Percentiles rank a stretch among this genome's conserved stretches.
These are phyloP conservation scores for Andrena haemorrhoa DNA, from an alignment of 2,888 invertebrate genomes.

Conservation along the genomic window DNA sequence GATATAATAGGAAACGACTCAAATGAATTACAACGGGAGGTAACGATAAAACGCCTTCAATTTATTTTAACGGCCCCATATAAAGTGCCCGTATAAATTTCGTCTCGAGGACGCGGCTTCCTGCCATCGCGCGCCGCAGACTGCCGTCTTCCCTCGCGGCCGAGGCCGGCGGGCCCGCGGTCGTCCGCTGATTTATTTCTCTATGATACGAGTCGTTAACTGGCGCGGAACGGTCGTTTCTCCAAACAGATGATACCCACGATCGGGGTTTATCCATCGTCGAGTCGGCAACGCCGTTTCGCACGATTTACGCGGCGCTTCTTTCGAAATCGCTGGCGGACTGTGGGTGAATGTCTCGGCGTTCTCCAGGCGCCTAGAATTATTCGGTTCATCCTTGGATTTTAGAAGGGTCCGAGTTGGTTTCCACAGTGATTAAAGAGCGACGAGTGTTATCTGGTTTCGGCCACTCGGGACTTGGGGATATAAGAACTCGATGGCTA, in stretches of 20 bases:
- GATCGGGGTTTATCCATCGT: background rate
- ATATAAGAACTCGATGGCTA: no score
- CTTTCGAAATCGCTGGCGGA: background rate
- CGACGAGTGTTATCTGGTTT: no score
- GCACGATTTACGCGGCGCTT: background rate
- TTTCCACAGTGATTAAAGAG: no score
- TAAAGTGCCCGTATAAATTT: slow-evolving; percentile 81
- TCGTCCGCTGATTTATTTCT: slow-evolving; percentile 38
- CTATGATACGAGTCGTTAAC: background rate
- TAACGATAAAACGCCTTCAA: slow-evolving; percentile 79
- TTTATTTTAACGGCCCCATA: slow-evolving; percentile 81
- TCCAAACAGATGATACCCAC: background rate
- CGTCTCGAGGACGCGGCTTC: slow-evolving; percentile 50
- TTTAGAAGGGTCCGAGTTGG: no score
- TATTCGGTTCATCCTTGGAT: no score
- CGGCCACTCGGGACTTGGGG: no score
- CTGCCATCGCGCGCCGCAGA: background rate
- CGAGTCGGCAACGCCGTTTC: background rate
- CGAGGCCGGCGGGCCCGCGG: background rate
- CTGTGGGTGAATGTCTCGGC: no score
- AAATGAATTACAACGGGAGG: slow-evolving; percentile 75
- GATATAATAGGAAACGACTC: slow-evolving; percentile 65
- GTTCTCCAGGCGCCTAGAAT: no score
- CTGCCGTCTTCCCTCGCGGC: background rate
- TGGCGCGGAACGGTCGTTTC: background rate